Evolutionary conservation across 2,888 invertebrate genomes (phyloP).

Genomic region (Actias luna): DNA sequence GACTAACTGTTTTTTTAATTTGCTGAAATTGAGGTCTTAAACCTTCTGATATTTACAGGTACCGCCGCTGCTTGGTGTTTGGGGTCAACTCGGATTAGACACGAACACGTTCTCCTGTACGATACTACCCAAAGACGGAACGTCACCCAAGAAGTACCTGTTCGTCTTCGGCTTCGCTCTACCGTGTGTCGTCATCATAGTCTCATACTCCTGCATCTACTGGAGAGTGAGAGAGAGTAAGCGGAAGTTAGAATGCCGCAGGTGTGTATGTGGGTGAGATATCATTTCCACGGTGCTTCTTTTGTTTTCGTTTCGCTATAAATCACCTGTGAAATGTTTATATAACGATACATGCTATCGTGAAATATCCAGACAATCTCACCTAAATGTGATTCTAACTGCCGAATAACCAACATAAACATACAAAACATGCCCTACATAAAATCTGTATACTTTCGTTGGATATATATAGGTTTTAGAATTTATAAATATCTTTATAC

Average conservation of each 20-base stretch:
- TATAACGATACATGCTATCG: no score
- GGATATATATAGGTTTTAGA: no score
- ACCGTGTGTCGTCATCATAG: slow-evolving; percentile 92
- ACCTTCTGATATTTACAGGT: slow-evolving; percentile 66
- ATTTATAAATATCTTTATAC: no score
- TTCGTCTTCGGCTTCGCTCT: slow-evolving; percentile 92
- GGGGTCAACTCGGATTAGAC: slow-evolving; percentile 93
- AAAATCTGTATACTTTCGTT: no score
- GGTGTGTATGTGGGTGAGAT: slow-evolving; percentile 81
- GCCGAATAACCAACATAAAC: no score
- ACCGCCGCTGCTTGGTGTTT: slow-evolving; percentile 89
- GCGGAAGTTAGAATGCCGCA: slow-evolving; percentile 86
- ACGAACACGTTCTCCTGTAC: slow-evolving; percentile 93
- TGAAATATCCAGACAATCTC: no score
- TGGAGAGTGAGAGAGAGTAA: slow-evolving; percentile 89
- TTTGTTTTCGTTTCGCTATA: slow-evolving; percentile 10
- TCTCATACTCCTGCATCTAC: slow-evolving; percentile 93
- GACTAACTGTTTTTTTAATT: not conserved
- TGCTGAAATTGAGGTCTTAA: not conserved
- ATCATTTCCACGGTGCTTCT: slow-evolving; percentile 30
- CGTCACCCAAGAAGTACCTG: slow-evolving; percentile 91
- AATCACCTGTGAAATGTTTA: slow-evolving; percentile 1
- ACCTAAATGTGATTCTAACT: no score
- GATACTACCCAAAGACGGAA: slow-evolving; percentile 87
- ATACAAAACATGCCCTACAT: no score